Base-by-base conservation (phyloP, 64 coral and sea anemone genomes). In the Montipora efflorescens region DNA sequence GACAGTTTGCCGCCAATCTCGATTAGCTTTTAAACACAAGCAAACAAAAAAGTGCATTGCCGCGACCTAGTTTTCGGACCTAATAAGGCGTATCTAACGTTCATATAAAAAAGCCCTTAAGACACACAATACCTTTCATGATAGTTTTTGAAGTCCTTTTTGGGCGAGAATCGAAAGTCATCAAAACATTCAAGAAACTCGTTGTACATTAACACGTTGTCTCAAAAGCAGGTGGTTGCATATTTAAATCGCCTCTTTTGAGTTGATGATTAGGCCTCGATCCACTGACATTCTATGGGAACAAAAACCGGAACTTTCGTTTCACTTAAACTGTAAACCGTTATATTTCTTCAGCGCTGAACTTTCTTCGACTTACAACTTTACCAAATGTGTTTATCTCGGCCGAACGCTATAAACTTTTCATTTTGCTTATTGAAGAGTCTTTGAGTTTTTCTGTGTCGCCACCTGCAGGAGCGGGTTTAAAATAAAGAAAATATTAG, bases 321-420 rank as follows among this genome's bases (percentile, higher is more conserved):
- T 46, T 9, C 50, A 18, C 77, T 1, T 7, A 18, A 14, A 5
- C 14, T 5, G 2, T 12, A 5, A 14, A 77, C 44, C 48, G 44
- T 77, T 46, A 3, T 77, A 5, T 13, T 46, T 50, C 51, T 13
- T 79, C 36, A 36, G 36, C 36, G 36, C 36, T 36, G 36, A 36
- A 36, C 36, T 36, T 36, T 22, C 45, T 77, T 77, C 75, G 75
- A 22, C 2, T 67, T 84, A 67, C 66, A 84, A 67, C 81, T 84
- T 84, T 67, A 84, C 61, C 28, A 67, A 84, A 84, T 59, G 81
- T 84, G 81, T 72, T 12, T 67, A 86, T 72, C 14, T 59, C n/a
- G 44, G 45, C 62, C n/a, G 44, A 28, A 7, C 10, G 15, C 82
- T 1, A 86, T 86, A 6, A 86, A 86, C 70, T 5, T 71, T 86